Conservation (phyloP, 2,888 invertebrate species). For the Periphyllus acericola region DNA sequence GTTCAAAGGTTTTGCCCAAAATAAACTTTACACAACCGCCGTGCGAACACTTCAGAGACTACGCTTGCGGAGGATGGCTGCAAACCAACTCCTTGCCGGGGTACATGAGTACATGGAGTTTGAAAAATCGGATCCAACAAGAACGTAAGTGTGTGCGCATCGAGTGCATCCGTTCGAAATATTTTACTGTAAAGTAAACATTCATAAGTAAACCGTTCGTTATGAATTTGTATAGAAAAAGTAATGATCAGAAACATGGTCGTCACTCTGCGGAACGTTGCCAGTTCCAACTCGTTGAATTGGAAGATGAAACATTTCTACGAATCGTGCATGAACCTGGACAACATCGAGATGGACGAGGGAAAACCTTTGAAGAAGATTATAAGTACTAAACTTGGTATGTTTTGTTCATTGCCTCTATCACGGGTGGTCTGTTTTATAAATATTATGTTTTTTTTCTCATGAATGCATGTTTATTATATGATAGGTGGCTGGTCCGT, state of each 20-base stretch:
- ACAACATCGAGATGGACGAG: conserved; percentile 69
- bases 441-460: conserved; percentile 17
- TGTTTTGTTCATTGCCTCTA: conserved; percentile 64
- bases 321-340: conserved; percentile 71
- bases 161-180: neutral
- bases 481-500: conserved; percentile 70
- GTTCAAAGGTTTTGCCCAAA: conserved; percentile 68
- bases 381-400: conserved; percentile 69
- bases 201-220: neutral
- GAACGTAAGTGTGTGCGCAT: conserved; percentile 66
- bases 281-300: conserved; percentile 69
- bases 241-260: conserved; percentile 69
- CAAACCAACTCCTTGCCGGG: conserved; percentile 68
- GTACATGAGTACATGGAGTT: conserved; percentile 69
- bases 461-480: neutral
- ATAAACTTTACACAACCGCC: conserved; percentile 68
- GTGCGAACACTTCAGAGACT: conserved; percentile 70
- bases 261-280: conserved; percentile 68
- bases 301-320: conserved; percentile 73
- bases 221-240: conserved; percentile 67
- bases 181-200: neutral
- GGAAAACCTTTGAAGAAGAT: conserved; percentile 68
- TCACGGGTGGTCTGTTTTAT: neutral
- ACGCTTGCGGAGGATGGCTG: conserved; percentile 71
- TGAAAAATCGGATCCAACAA: conserved; percentile 67